Base-by-base conservation (phyloP, 1,140 invertebrate species). In the Kradibia gibbosae region DNA sequence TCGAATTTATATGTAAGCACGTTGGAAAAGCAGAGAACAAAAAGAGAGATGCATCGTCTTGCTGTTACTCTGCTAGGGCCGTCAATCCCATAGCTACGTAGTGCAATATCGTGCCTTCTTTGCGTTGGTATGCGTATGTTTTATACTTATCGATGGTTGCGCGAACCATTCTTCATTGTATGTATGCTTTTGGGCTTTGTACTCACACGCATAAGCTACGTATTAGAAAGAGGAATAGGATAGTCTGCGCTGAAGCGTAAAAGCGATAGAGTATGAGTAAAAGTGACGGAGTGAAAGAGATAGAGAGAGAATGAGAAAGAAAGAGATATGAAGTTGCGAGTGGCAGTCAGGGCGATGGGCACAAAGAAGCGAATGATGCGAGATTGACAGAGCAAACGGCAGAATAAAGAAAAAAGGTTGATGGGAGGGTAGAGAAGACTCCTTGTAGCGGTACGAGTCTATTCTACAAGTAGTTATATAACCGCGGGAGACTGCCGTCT, bases 31-130 rank as follows among this genome's bases (percentile, higher is more conserved):
- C 13, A 36, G 62, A 67, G 62, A 67, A 67, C 22, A 36, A 82
- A 83, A 83, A 81, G 74, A 80, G 85, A 84, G 73, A 81, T 79
- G 55, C 77, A 81, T 83, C 73, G 78, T 81, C 67, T 82, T 73
- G 80, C 84, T 71, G 55, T 36, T 65, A 82, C 78, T 77, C 85
- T 84, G 84, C 86, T 80, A n/a, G 86, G 15, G 60, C 31, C 60
- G 36, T 31, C 60, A n/a, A 65, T 65, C 31, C 17, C 17, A 17
- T 17, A 5, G 60, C 60, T 17, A 65, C 28, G 60, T 65, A 65
- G 60, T 34, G 60, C 60, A n/a, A 62, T 62, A 62, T 62, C 60
- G 60, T 3, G 60, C 15, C 28, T 4, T 45, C 36, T 72, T 72
- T 31, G 3, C n/a, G n/a, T n/a, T n/a, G n/a, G n/a, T n/a, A n/a